Base-by-base conservation (phyloP, 2,113 vertebrate genomes). In the Perca schrenkii region DNA sequence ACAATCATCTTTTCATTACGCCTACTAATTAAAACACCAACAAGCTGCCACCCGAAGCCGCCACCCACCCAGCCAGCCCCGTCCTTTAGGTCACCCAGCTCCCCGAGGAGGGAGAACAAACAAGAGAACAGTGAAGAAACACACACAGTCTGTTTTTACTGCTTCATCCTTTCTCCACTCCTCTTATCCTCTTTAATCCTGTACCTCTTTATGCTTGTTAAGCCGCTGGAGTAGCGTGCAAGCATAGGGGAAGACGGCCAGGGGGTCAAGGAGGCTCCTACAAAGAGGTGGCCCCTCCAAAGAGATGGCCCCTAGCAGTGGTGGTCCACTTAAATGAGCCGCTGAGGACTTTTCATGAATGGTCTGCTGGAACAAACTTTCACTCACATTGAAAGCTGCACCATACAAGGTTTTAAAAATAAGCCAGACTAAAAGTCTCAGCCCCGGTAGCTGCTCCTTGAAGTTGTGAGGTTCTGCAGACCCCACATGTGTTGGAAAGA, bases 21-120 rank as follows among this genome's bases (percentile, higher is more conserved):
- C 95, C 95, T 95, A 91, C 96, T 98, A 97, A 98, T 98, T 99
- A 98, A 98, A 98, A 97, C 97, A 95, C 96, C 94, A 95, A 95
- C 97, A 97, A 97, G 97, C 96, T 97, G 95, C 90, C 85, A 95
- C 95, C 93, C 91, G 77, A 85, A 89, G 82, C 84, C 64, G 36
- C 64, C 82, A 70, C 91, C 91, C 95, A 95, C 95, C 76, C 79
- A 81, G 74, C 74, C 80, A 68, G 71, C 78, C 84, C 80, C 67
- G 69, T 85, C 46, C 86, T 85, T 85, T 62, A 84, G 88, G 88
- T 86, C 89, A 86, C 57, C 58, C 70, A 46, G 77, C 79, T 89
- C 89, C 85, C 89, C 43, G 64, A 91, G 87, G 86, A 88, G 81
- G 66, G 70, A 88, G 84, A 92, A 78, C 92, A 94, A 93, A 94